Conservation (phyloP, 1,140 invertebrate genomes). For the Venturia canescens region DNA sequence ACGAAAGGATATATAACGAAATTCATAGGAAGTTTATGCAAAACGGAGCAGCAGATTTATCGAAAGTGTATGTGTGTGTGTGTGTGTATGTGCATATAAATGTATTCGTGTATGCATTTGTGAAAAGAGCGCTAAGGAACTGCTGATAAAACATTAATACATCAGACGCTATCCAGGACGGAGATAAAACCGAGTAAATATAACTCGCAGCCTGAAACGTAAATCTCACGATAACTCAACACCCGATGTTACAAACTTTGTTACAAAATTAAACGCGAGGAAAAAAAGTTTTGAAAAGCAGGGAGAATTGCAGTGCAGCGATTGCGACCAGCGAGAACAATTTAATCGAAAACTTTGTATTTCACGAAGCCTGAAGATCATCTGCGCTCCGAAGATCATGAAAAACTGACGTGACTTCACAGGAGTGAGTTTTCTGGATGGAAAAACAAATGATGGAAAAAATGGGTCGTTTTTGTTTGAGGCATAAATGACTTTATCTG, state of each 20-base stretch:
- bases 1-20: conserved; percentile 42
- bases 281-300: neutral
- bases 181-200: conserved; percentile 20
- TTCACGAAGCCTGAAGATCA: no score
- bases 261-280: neutral
- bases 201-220: neutral
- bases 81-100: neutral
- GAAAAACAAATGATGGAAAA: no score
- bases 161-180: conserved; percentile 4
- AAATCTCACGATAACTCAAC: conserved; percentile 12
- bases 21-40: conserved; percentile 42
- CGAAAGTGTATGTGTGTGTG: neutral
- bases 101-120: neutral
- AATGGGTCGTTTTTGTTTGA: no score
- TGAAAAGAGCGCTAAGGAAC: conserved; percentile 12
- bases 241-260: neutral
- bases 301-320: no score
- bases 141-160: conserved; percentile 34
- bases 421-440: no score
- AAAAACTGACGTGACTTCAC: no score
- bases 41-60: conserved; percentile 29
- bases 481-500: no score
- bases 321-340: neutral
- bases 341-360: neutral
- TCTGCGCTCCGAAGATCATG: no score